Evolutionary conservation across 2,797 vertebrate genomes (phyloP), one percentile per base, ranked within the genome.

Genomic region (Dermochelys coriacea): DNA sequence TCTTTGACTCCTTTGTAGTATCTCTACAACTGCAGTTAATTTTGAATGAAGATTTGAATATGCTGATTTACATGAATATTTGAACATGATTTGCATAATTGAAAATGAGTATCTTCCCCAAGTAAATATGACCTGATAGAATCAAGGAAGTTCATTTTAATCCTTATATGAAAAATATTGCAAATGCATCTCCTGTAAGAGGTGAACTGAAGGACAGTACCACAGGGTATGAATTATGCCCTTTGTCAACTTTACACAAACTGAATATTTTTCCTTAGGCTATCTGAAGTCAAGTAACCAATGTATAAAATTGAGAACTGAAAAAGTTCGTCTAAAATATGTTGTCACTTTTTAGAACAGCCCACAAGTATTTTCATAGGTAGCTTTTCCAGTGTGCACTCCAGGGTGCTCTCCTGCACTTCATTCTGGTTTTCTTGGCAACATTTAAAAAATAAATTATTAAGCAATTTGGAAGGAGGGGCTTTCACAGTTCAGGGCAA

Each of bases 361-460:
- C 41, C 84, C 86, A 71, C 10, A 57, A 31, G 2, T 85, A 8
- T 50, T 87, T 85, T 88, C 11, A 52, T 12, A 54, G 12, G 12
- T 34, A 64, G 78, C 77, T 91, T 95, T 90, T 95, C 47, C 59
- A 71, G 51, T 81, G n/a, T 64, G 4, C 16, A 12, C 92, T 91
- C 93, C 84, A 79, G 41, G 6, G 31, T 64, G 37, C 15, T 29
- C 23, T 64, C 19, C 85, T 82, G 19, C 55, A 71, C 75, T 94
- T 92, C 14, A 81, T 50, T 64, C 75, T 90, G 4, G 55, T 55
- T 64, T 64, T 64, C 61, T 64, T 90, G 34, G 16, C 71, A 89
- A 84, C 52, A 86, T 29, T 25, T 2, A 4, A 9, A 4, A 34
- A 88, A 64, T 75, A 0, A 4, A 82, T 29, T 6, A 89, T 16